Conservation (phyloP, 2,888 invertebrate genomes). For the Temnothorax ravouxi region DNA sequence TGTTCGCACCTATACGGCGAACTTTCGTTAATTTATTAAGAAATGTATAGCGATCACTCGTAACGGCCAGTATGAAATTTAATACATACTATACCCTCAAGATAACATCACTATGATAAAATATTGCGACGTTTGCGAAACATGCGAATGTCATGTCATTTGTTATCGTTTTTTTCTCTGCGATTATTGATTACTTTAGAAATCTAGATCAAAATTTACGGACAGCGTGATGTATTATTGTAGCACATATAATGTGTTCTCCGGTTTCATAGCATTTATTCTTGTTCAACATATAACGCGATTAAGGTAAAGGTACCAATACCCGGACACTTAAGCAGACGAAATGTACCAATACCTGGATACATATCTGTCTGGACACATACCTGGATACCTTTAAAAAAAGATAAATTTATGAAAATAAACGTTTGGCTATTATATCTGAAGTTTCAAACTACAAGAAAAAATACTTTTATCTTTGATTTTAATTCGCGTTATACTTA, state of each 20-base stretch:
- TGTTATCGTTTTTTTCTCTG: constrained; percentile 35
- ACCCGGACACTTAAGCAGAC: too few species aligned
- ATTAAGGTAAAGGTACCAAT: too few species aligned
- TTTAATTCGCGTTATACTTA: too few species aligned
- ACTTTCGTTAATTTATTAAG: constrained; percentile 28
- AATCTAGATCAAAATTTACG: constrained; percentile 53
- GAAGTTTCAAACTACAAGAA: too few species aligned
- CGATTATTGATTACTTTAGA: constrained; percentile 42
- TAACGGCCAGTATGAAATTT: not conserved
- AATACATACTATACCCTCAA: not conserved
- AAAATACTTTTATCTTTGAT: too few species aligned
- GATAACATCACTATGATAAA: constrained; percentile 35
- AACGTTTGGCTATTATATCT: too few species aligned
- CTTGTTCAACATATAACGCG: not conserved
- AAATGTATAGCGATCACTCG: not conserved
- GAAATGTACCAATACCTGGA: too few species aligned
- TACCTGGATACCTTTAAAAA: too few species aligned
- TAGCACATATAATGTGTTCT: constrained; percentile 26
- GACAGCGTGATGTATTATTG: constrained; percentile 36
- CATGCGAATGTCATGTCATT: constrained; percentile 4
- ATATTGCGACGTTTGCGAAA: constrained; percentile 17
- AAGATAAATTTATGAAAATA: too few species aligned
- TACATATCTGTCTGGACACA: too few species aligned
- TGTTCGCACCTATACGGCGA: not conserved
- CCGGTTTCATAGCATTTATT: constrained; percentile 30